These are phyloP conservation scores for Brachionus paranguensis DNA, from an alignment of 1,140 invertebrate species.

Conservation along the genomic window DNA sequence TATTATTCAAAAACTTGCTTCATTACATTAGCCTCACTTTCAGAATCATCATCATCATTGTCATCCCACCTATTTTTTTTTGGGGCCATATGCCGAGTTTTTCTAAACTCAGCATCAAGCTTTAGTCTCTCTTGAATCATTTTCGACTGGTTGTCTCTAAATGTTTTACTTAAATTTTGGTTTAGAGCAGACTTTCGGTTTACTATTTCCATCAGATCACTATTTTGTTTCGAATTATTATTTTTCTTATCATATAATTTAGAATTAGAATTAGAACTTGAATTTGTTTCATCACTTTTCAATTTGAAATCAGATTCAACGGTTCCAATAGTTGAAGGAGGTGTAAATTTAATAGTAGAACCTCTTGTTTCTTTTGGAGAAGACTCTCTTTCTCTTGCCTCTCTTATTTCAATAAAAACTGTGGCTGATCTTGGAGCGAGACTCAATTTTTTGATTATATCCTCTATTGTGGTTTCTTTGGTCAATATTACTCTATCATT, in stretches of 20 bases:
- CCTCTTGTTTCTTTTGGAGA: not conserved
- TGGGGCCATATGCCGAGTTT: not conserved
- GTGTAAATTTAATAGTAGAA: not conserved
- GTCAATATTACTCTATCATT: not conserved
- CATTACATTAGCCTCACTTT: not conserved
- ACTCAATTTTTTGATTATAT: slow-evolving; percentile 1
- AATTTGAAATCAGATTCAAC: not conserved
- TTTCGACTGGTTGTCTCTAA: not conserved
- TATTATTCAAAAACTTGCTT: not conserved
- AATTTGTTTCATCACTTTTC: not conserved
- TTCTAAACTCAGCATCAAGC: not conserved
- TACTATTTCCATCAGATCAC: not conserved
- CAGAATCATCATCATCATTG: not conserved
- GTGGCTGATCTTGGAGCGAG: not conserved
- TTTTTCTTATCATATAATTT: not conserved
- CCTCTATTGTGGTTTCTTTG: not conserved
- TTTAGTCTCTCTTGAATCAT: slow-evolving; percentile 23
- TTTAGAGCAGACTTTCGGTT: not conserved
- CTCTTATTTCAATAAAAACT: slow-evolving; percentile 1
- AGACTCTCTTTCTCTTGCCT: not conserved
- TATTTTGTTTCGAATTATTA: not conserved
- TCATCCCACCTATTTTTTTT: not conserved
- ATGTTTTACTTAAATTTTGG: slow-evolving; percentile 1
- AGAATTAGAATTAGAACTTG: not conserved
- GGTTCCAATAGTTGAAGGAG: not conserved